These are phyloP conservation scores for Rosalia funebris DNA, from an alignment of 2,888 invertebrate species.

Conservation along the genomic window DNA sequence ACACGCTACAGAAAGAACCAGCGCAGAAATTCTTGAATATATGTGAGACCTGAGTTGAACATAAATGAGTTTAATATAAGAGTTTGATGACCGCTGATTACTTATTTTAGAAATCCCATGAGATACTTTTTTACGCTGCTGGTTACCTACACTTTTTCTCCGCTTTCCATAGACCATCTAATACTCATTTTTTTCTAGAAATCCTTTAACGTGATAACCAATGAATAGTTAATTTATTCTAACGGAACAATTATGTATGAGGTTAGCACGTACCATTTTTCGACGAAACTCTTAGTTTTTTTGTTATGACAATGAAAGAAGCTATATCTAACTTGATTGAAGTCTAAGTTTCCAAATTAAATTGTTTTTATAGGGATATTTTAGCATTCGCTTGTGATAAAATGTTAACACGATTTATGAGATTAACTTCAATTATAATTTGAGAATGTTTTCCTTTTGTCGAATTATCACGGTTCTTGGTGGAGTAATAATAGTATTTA, in stretches of 20 bases:
- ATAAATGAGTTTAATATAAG: constrained; percentile 29
- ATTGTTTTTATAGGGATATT: neutral
- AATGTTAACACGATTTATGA: no score
- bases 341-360: neutral
- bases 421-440: no score
- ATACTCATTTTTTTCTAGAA: neutral
- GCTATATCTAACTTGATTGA: neutral
- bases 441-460: no score
- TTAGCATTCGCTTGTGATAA: no score
- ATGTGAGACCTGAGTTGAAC: constrained; percentile 28
- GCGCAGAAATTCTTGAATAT: constrained; percentile 29
- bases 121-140: neutral
- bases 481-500: no score
- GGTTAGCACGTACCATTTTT: neutral
- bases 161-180: neutral
- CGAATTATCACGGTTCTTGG: no score
- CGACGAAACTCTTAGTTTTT: neutral
- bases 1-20: constrained; percentile 25
- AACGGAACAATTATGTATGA: neutral
- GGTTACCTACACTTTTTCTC: neutral
- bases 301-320: neutral
- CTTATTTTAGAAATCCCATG: constrained; percentile 18
- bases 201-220: neutral
- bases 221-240: neutral
- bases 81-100: constrained; percentile 38